Percentiles rank a stretch among this genome's conserved stretches.
These are phyloP conservation scores for Limnephilus rhombicus DNA, from an alignment of 2,888 invertebrate species.

Conservation along the genomic window DNA sequence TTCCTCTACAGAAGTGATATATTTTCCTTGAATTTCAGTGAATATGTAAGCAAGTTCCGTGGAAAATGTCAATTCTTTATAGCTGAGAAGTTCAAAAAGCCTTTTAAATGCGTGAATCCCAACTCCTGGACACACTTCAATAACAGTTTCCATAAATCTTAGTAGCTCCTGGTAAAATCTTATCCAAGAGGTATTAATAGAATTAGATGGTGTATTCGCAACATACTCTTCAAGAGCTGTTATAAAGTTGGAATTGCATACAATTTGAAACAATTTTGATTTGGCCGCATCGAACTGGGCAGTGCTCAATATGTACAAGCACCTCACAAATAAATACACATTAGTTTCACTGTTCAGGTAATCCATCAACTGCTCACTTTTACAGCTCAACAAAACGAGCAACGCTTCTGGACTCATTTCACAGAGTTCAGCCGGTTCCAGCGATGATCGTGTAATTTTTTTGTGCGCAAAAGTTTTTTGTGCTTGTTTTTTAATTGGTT, in stretches of 20 bases:
- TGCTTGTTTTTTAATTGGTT: not conserved
- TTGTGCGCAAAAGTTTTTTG: not conserved
- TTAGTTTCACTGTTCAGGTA: conserved; percentile 8
- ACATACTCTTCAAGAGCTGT: conserved; percentile 24
- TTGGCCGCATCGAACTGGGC: conserved; percentile 22
- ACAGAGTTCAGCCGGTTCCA: not conserved
- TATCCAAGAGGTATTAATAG: not conserved
- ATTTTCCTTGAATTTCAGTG: conserved; percentile 24
- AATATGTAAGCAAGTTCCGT: not conserved
- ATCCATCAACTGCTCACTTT: conserved; percentile 14
- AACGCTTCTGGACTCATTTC: conserved; percentile 17
- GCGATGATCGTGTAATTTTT: not conserved
- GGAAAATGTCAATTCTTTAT: conserved; percentile 7
- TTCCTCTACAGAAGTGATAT: not conserved
- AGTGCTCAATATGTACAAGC: conserved; percentile 5
- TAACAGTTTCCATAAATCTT: conserved; percentile 23
- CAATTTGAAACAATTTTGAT: not conserved
- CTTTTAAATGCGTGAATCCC: conserved; percentile 18
- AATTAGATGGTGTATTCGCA: not conserved
- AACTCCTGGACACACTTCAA: conserved; percentile 9
- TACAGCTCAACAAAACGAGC: not conserved
- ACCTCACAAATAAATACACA: conserved; percentile 35
- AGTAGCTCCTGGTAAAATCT: conserved; percentile 30
- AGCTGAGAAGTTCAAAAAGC: conserved; percentile 8
- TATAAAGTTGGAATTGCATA: conserved; percentile 44